Base-by-base conservation (phyloP, 2,113 vertebrate species). In the Crocuta crocuta region DNA sequence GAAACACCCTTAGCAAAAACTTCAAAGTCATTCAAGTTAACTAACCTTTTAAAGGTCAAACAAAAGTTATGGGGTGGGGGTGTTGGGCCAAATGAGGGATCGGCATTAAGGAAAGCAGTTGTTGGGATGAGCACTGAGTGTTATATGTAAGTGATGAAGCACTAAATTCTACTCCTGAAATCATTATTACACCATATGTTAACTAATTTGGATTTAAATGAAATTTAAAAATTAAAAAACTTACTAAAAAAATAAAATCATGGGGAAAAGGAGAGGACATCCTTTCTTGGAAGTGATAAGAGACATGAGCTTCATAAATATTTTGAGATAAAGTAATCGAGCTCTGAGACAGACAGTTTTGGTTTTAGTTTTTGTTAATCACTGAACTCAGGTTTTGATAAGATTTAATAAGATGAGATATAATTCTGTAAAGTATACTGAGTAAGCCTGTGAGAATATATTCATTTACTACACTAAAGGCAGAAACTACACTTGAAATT, bases 21-120 rank as follows among this genome's bases (percentile, higher is more conserved):
- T n/a, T 48, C 15, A 88, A 90, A n/a, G 10, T 71, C 84, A 79
- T 24, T 19, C 23, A 15, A 50, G 31, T 87, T 93, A 79, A 91
- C 53, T 50, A 61, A 91, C 70, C 50, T 92, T 94, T 97, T 24
- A 88, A 87, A 91, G 53, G 24, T 91, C 55, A 78, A 92, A 94
- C 15, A 85, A 87, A 89, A 95, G 48, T 65, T 81, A 82, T 31
- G 39, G 58, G 58, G 21, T 61, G 8, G 55, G 21, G 58, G 21
- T 21, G 8, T 7, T 61, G 58, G 58, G 58, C 58, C 8, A 61
- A 61, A 61, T 61, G 58, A 21, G 58, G 23, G 58, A 61, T 61
- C 21, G 21, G 21, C 58, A 61, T 61, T 61, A 61, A 61, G 58
- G 58, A 23, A 61, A 61, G 58, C 21, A 8, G 21, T 23, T 61